phyloP scores from a whole-genome alignment of 2,888 invertebrate species.

The Aleiodes alternator region DNA sequence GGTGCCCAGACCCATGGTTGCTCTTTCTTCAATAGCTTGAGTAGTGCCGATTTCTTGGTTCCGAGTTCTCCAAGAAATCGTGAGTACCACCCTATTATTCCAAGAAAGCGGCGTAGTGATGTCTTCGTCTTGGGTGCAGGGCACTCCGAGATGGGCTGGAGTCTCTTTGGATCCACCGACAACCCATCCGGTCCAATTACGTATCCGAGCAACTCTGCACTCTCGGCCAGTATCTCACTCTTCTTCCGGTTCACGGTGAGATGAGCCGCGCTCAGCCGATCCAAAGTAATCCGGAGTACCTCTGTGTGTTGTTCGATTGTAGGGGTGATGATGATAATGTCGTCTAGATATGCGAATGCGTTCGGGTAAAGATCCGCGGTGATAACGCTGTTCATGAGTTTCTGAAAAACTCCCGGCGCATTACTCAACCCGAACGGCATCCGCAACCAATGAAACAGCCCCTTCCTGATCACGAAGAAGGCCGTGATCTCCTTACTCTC shows the following conservation, averaged over 20 bases:
- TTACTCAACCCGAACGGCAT: conserved; percentile 46
- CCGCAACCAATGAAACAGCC: not conserved
- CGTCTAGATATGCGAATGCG: conserved; percentile 15
- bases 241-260: conserved; percentile 39
- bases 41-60: not conserved
- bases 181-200: conserved; percentile 11
- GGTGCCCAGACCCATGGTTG: conserved; percentile 29
- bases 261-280: not conserved
- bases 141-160: conserved; percentile 37
- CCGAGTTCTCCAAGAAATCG: conserved; percentile 20
- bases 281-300: not conserved
- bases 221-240: conserved; percentile 38
- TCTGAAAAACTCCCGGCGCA: conserved; percentile 19
- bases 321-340: conserved; percentile 19
- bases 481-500: not conserved
- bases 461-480: not conserved
- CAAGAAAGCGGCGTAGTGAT: conserved; percentile 55
- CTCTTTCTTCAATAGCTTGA: conserved; percentile 7
- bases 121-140: conserved; percentile 41
- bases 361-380: conserved; percentile 5
- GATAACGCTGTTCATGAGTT: conserved; percentile 24
- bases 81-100: conserved; percentile 54
- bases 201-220: conserved; percentile 48
- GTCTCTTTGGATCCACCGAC: conserved; percentile 30
- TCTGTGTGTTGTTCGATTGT: conserved; percentile 33